Percentiles rank a stretch among this genome's conserved stretches.
These are phyloP conservation scores for Protophormia terraenovae DNA, from an alignment of 2,888 invertebrate species.

Conservation along the genomic window DNA sequence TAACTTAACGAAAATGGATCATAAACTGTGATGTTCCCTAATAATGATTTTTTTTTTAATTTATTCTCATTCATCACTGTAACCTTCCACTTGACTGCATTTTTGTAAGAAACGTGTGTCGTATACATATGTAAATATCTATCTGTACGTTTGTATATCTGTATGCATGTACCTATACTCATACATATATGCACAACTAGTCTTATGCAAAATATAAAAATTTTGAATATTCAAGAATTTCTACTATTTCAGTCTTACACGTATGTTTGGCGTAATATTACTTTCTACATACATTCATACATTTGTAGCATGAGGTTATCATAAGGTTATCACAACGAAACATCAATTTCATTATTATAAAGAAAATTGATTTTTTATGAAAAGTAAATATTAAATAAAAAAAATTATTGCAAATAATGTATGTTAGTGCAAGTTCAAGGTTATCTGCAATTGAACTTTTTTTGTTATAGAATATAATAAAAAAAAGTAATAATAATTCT, in stretches of 20 bases:
- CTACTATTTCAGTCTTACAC: neutral
- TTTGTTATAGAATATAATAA: neutral
- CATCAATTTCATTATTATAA: neutral
- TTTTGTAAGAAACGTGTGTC: neutral
- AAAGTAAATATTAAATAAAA: neutral
- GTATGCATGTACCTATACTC: neutral
- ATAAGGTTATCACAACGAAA: slow-evolving; percentile 25
- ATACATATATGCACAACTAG: neutral
- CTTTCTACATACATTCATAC: too few relatives aligned
- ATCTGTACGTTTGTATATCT: too few relatives aligned
- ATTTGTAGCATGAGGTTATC: neutral
- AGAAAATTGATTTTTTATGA: slow-evolving; percentile 1
- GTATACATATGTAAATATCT: too few relatives aligned
- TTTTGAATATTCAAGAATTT: neutral
- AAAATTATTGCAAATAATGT: neutral
- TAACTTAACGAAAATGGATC: too few relatives aligned
- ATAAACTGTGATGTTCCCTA: neutral
- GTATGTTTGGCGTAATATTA: neutral
- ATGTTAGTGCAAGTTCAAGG: slow-evolving; percentile 38
- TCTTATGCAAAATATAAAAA: neutral
- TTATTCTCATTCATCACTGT: neutral
- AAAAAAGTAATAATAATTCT: too few relatives aligned
- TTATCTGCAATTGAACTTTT: slow-evolving; percentile 7
- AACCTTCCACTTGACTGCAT: slow-evolving; percentile 8
- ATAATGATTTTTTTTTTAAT: neutral